A percentile compares a stretch with the other conserved stretches of the same genome.
These are phyloP conservation scores for Trinorchestia longiramus DNA, from an alignment of 1,140 invertebrate species.

Conservation along the genomic window DNA sequence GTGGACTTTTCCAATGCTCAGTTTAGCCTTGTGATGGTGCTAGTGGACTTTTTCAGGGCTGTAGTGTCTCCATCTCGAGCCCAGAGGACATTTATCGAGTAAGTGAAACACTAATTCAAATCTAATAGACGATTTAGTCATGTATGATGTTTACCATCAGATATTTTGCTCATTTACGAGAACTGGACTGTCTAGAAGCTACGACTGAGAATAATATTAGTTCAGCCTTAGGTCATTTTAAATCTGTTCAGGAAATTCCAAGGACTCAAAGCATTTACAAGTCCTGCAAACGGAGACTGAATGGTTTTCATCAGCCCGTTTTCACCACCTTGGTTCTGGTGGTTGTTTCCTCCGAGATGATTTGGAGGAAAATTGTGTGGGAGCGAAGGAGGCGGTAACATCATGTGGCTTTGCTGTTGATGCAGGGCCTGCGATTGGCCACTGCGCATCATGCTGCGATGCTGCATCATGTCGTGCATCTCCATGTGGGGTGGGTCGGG, in stretches of 20 bases:
- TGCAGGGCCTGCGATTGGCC: constrained; percentile 55
- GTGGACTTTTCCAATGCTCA: neutral
- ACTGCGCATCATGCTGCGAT: constrained; percentile 52
- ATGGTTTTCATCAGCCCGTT: constrained; percentile 65
- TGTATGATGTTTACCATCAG: neutral
- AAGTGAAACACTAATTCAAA: neutral
- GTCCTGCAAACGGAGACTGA: constrained; percentile 64
- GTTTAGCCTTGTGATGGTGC: neutral
- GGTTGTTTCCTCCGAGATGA: constrained; percentile 29
- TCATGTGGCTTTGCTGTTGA: constrained; percentile 58
- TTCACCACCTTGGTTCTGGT: constrained; percentile 23
- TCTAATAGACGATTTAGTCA: neutral
- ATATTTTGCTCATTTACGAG: neutral
- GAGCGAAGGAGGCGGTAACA: constrained; percentile 54
- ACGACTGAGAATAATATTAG: neutral
- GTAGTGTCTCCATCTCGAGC: neutral
- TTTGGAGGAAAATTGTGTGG: constrained; percentile 47
- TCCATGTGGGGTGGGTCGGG: constrained; percentile 58
- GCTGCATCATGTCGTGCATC: constrained; percentile 58
- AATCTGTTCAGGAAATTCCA: constrained; percentile 66
- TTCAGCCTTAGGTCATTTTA: constrained; percentile 4
- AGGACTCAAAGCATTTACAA: constrained; percentile 66
- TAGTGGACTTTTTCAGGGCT: neutral
- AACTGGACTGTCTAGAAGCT: neutral
- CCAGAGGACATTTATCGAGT: neutral